Evolutionary conservation across 2,888 invertebrate genomes (phyloP).

Genomic region (Glyphotaelius pellucidus): DNA sequence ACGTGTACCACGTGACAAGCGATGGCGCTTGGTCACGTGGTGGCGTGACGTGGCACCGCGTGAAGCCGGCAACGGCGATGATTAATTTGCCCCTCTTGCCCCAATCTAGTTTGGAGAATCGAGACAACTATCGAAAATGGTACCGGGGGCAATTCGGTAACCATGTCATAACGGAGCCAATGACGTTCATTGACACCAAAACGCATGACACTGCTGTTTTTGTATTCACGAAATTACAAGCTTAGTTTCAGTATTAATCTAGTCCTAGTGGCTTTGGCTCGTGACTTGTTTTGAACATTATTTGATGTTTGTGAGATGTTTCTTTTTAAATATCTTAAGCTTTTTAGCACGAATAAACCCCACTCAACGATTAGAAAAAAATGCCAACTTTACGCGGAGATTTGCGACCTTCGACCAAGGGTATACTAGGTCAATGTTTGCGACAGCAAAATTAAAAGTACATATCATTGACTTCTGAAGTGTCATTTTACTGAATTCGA

Average conservation of each 20-base stretch:
- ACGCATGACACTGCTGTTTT: background rate
- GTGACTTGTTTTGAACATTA: background rate
- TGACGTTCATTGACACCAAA: conserved; percentile 36
- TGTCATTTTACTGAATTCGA: too few species aligned
- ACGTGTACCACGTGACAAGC: background rate
- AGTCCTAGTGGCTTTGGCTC: background rate
- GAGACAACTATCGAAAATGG: conserved; percentile 36
- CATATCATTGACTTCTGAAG: too few species aligned
- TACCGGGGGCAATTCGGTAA: conserved; percentile 11
- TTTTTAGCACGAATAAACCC: too few species aligned
- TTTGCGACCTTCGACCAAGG: too few species aligned
- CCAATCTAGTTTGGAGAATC: conserved; percentile 26
- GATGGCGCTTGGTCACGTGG: background rate
- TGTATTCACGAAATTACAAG: background rate
- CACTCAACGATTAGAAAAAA: too few species aligned
- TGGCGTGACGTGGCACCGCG: background rate
- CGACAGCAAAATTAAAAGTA: too few species aligned
- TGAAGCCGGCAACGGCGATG: background rate
- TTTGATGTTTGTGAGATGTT: too few species aligned
- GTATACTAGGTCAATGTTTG: too few species aligned
- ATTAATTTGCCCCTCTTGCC: background rate
- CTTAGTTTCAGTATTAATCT: background rate
- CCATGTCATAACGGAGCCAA: background rate
- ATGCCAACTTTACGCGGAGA: too few species aligned
- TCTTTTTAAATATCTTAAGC: too few species aligned